Evolutionary conservation across 2,888 invertebrate species (phyloP).

Genomic region (Antitype chi): DNA sequence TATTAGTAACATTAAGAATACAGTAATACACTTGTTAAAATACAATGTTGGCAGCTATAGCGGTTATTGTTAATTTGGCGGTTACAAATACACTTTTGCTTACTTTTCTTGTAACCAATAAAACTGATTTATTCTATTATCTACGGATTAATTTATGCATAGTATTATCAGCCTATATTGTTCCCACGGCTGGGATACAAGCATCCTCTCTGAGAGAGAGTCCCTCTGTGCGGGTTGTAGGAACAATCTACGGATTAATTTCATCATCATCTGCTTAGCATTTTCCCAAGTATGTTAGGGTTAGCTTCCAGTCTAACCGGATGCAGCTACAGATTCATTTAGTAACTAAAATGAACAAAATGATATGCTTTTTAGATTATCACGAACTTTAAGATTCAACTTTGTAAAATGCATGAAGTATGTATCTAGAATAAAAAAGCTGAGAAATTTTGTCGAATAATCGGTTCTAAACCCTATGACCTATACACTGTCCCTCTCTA

Average conservation of each 20-base stretch:
- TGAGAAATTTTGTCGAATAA: not conserved
- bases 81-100: not conserved
- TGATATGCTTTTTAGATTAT: not conserved
- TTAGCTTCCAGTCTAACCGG: no score
- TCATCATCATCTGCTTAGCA: no score
- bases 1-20: conserved; percentile 29
- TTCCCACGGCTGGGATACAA: no score
- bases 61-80: conserved; percentile 20
- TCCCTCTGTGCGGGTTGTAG: no score
- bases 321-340: not conserved
- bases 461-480: no score
- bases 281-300: no score
- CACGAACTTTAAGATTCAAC: not conserved
- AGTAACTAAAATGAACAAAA: not conserved
- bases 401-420: not conserved
- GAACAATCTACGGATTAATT: no score
- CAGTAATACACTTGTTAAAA: conserved; percentile 30
- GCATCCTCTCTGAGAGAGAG: no score
- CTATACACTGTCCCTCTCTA: not conserved
- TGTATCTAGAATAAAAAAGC: not conserved
- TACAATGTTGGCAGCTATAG: not conserved
- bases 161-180: no score
- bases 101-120: not conserved
- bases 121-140: not conserved
- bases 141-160: not conserved